Conservation (phyloP, 2,888 invertebrate species). For the Adelognathus sp. region DNA sequence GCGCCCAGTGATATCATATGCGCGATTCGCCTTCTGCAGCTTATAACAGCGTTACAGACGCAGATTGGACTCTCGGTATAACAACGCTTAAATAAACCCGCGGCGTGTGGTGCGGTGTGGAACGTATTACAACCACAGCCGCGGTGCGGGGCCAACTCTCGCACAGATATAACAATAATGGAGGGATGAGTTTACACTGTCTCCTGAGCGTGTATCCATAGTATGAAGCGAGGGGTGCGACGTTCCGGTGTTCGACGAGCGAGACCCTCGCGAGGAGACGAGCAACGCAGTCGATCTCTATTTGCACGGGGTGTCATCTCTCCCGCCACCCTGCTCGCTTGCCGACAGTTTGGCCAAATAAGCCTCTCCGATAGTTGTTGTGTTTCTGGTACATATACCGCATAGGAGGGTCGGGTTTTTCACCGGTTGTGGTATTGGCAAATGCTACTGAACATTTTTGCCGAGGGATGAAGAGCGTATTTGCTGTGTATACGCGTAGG, state of each 20-base stretch:
- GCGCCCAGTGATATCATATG: slow-evolving; percentile 31
- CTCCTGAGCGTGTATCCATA: neutral
- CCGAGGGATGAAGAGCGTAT: slow-evolving; percentile 66
- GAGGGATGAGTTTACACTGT: slow-evolving; percentile 9
- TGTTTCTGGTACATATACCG: too few species aligned
- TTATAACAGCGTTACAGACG: slow-evolving; percentile 24
- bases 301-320: slow-evolving; percentile 69
- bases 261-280: slow-evolving; percentile 39
- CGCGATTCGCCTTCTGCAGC: slow-evolving; percentile 18
- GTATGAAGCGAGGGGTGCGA: slow-evolving; percentile 41
- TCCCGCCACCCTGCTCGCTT: neutral
- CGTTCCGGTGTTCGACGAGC: slow-evolving; percentile 5
- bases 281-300: slow-evolving; percentile 62
- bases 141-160: neutral
- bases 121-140: neutral
- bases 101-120: neutral
- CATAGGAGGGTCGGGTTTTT: slow-evolving; percentile 18
- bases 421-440: neutral
- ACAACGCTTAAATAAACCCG: slow-evolving; percentile 36
- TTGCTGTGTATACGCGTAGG: slow-evolving; percentile 20
- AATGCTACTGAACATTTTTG: neutral
- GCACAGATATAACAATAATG: slow-evolving; percentile 22
- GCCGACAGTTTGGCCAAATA: slow-evolving; percentile 71
- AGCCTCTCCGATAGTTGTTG: slow-evolving; percentile 64
- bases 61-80: slow-evolving; percentile 31